Conservation (phyloP, 1,140 invertebrate species). For the Rhagoletis zephyria region DNA sequence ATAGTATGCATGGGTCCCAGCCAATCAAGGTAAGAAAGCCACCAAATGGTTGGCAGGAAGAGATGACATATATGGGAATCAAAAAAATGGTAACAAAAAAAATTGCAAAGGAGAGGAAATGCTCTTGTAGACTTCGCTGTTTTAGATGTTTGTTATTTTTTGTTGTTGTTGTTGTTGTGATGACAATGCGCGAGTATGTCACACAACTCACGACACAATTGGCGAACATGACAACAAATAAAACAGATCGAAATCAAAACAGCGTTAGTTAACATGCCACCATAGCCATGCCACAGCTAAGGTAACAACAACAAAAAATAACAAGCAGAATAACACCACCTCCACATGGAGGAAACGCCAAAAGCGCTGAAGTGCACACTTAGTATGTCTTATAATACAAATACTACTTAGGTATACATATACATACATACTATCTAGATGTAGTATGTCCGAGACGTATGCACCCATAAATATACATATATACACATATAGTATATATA, state of each 20-base stretch:
- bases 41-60: conserved; percentile 31
- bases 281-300: conserved; percentile 3
- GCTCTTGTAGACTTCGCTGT: conserved; percentile 13
- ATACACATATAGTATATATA: not conserved
- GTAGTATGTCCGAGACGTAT: too few relatives aligned
- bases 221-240: conserved; percentile 51
- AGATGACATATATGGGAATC: conserved; percentile 11
- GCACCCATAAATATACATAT: not conserved
- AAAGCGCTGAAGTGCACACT: not conserved
- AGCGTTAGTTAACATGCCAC: conserved; percentile 50
- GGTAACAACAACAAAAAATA: not conserved
- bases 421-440: not conserved
- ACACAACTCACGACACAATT: conserved; percentile 49
- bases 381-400: not conserved
- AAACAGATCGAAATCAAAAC: conserved; percentile 51
- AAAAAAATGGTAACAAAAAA: not conserved
- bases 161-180: conserved; percentile 20
- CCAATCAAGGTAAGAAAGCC: not conserved
- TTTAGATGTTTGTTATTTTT: not conserved
- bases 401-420: not conserved
- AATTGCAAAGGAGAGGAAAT: not conserved
- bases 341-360: not conserved
- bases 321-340: not conserved
- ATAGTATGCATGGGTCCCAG: not conserved
- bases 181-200: conserved; percentile 50